phyloP scores from a whole-genome alignment of 1,140 invertebrate genomes.

The Pissodes strobi region DNA sequence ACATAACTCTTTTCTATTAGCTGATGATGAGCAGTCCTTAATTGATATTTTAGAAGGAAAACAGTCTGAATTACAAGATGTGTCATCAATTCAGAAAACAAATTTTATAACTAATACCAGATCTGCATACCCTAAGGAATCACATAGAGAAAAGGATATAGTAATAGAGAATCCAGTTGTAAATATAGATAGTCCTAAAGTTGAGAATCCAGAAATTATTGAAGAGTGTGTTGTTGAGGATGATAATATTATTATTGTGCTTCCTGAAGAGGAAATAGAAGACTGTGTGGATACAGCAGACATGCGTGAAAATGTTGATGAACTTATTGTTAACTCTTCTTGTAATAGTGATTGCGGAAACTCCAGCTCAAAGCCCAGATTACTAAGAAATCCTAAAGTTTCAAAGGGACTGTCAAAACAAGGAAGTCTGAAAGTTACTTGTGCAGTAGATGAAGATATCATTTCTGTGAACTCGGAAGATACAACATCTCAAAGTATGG shows the following conservation, averaged over 20 bases:
- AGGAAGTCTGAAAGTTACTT: not conserved
- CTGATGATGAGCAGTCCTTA: slow-evolving; percentile 24
- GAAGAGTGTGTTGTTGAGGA: slow-evolving; percentile 35
- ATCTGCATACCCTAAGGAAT: not conserved
- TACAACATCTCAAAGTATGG: slow-evolving; percentile 11
- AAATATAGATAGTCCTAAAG: slow-evolving; percentile 16
- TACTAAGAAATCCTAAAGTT: too few species aligned
- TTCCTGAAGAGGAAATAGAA: not conserved
- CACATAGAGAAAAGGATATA: not conserved
- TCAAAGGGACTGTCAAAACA: too few species aligned
- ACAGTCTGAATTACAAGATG: too few species aligned
- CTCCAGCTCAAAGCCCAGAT: too few species aligned
- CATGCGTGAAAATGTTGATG: too few species aligned
- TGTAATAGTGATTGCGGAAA: too few species aligned
- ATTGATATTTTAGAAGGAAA: slow-evolving; percentile 36
- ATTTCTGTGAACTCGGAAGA: slow-evolving; percentile 8
- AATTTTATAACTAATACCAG: too few species aligned
- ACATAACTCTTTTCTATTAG: not conserved
- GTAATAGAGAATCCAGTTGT: slow-evolving; percentile 16
- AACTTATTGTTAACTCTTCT: too few species aligned
- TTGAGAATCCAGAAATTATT: slow-evolving; percentile 24
- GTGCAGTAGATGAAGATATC: slow-evolving; percentile 12
- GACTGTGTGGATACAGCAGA: not conserved
- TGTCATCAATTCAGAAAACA: too few species aligned
- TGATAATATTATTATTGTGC: slow-evolving; percentile 26